Percentiles rank a stretch among this genome's conserved stretches.
phyloP scores from a whole-genome alignment of 2,113 vertebrate genomes.

The Brachyhypopomus occidentalis region DNA sequence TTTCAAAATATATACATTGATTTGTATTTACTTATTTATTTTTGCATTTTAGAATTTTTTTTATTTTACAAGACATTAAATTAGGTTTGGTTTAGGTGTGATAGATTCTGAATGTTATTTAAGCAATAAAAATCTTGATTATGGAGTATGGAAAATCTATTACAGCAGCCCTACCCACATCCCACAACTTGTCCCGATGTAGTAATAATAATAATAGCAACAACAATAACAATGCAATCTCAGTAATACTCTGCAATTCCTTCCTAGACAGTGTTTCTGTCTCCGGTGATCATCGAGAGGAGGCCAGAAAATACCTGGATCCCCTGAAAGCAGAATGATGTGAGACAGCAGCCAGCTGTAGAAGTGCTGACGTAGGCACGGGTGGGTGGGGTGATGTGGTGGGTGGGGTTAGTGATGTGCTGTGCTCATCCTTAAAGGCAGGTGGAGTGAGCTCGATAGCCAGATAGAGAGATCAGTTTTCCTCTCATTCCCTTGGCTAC shows the following conservation, averaged over 20 bases:
- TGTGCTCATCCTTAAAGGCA: constrained; percentile 48
- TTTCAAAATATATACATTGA: no score
- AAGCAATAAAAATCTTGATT: no score
- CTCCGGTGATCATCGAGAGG: constrained; percentile 24
- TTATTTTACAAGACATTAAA: no score
- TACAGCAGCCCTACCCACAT: no score
- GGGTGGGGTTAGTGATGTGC: constrained; percentile 56
- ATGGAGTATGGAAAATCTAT: no score
- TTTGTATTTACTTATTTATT: no score
- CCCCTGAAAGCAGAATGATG: constrained; percentile 55
- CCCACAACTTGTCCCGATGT: no score
- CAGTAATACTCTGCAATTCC: background rate
- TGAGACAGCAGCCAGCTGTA: constrained; percentile 52
- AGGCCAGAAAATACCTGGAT: constrained; percentile 61
- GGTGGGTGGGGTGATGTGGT: constrained; percentile 35
- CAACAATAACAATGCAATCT: background rate
- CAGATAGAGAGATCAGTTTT: constrained; percentile 21
- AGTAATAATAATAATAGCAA: no score
- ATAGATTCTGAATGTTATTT: no score
- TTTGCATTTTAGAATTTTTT: no score
- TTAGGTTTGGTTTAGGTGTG: no score
- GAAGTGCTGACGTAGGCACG: constrained; percentile 64
- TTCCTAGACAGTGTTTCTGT: constrained; percentile 32
- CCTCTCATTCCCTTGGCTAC: constrained; percentile 17
- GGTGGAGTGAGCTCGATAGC: constrained; percentile 35